phyloP scores from a whole-genome alignment of 2,888 invertebrate species.

The Tetragonisca angustula region DNA sequence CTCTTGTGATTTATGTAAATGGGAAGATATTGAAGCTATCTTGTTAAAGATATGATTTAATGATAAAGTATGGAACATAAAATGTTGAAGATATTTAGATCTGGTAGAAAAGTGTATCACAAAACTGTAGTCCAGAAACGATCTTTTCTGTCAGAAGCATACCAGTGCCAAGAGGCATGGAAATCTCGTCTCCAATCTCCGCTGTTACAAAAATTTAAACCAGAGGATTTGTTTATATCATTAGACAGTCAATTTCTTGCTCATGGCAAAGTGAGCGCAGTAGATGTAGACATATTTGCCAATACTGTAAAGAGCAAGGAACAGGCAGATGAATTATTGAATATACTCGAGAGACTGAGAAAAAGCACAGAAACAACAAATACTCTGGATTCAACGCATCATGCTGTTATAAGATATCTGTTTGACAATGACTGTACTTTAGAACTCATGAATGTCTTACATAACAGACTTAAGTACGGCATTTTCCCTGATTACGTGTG shows the following conservation, averaged over 20 bases:
- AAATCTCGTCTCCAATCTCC: conserved; percentile 87
- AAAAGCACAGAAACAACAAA: conserved; percentile 89
- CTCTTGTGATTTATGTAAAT: background rate
- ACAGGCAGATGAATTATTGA: conserved; percentile 90
- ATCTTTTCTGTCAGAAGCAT: conserved; percentile 89
- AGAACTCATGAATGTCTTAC: conserved; percentile 89
- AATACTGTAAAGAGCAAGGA: conserved; percentile 87
- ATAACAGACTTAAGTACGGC: conserved; percentile 94
- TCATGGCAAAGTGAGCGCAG: conserved; percentile 88
- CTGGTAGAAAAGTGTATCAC: conserved; percentile 20
- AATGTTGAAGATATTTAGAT: conserved; percentile 61
- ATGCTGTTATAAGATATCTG: conserved; percentile 90
- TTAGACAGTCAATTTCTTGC: conserved; percentile 88
- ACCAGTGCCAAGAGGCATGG: conserved; percentile 90
- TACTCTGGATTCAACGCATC: conserved; percentile 91
- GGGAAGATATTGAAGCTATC: background rate
- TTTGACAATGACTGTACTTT: conserved; percentile 84
- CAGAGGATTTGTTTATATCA: conserved; percentile 89
- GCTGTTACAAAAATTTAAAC: conserved; percentile 87
- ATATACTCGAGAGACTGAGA: conserved; percentile 89
- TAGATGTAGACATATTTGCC: conserved; percentile 93
- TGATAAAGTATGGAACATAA: conserved; percentile 2
- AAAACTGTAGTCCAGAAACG: conserved; percentile 69
- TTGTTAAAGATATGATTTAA: conserved; percentile 20
- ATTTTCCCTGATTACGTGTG: conserved; percentile 94